Conservation (phyloP, 2,888 invertebrate species). For the Lypha dubia region DNA sequence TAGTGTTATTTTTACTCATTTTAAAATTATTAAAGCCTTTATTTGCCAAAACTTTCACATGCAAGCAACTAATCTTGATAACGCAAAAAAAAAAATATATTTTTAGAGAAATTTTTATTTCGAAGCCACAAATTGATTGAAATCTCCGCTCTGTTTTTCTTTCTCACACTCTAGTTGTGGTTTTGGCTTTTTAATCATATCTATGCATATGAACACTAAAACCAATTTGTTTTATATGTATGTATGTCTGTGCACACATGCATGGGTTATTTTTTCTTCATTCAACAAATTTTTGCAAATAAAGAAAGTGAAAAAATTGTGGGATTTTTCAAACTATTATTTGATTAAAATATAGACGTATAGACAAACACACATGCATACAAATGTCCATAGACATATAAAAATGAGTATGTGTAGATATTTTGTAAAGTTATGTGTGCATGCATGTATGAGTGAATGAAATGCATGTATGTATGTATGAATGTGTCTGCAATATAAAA, state of each 20-base stretch:
- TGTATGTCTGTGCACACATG: too few species aligned
- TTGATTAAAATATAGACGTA: conserved; percentile 58
- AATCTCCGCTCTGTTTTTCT: conserved; percentile 32
- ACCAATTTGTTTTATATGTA: conserved; percentile 32
- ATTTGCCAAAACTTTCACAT: conserved; percentile 13
- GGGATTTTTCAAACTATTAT: conserved; percentile 62
- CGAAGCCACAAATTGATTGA: conserved; percentile 64
- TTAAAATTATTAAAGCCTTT: conserved; percentile 4
- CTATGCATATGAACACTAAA: conserved; percentile 61
- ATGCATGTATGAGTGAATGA: not conserved
- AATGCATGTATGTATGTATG: not conserved
- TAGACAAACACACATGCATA: not conserved
- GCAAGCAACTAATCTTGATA: not conserved
- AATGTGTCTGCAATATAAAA: conserved; percentile 28
- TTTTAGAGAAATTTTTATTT: conserved; percentile 25
- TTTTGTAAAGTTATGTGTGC: not conserved
- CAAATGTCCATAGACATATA: not conserved
- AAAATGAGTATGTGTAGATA: too few species aligned
- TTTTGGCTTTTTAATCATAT: conserved; percentile 64
- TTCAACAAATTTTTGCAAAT: conserved; percentile 20
- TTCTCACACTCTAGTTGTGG: not conserved
- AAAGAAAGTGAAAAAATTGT: conserved; percentile 60
- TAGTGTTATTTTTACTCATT: too few species aligned
- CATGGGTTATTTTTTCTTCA: not conserved
- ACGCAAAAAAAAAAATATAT: conserved; percentile 22